Evolutionary conservation across 2,113 vertebrate genomes (phyloP).

Genomic region (Engystomops pustulosus): DNA sequence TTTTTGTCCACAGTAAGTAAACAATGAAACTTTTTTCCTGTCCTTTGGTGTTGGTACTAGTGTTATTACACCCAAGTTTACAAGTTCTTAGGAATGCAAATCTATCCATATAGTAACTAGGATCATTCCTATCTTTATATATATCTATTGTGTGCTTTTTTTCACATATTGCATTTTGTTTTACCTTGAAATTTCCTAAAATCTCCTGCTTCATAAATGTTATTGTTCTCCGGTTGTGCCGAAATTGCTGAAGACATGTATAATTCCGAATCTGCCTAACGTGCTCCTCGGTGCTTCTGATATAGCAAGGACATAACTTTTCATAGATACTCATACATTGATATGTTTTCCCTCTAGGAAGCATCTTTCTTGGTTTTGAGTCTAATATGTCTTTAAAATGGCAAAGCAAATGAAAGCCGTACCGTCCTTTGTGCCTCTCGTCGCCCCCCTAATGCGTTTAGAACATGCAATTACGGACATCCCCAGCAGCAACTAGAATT

Average conservation of each 20-base stretch:
- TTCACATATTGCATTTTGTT: not conserved
- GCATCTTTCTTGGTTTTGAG: not conserved
- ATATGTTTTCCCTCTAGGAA: not conserved
- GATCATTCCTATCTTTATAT: too few species aligned
- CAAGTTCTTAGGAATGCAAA: too few species aligned
- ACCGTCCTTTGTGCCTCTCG: not conserved
- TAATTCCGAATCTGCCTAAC: not conserved
- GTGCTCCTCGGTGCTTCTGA: not conserved
- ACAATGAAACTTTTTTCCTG: too few species aligned
- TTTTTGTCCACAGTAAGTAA: too few species aligned
- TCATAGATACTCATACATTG: not conserved
- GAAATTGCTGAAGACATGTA: not conserved
- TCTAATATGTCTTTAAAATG: constrained; percentile 16
- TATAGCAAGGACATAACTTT: not conserved
- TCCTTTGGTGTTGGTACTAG: too few species aligned
- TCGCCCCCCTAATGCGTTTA: constrained; percentile 33
- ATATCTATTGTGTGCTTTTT: not conserved
- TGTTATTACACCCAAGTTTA: too few species aligned
- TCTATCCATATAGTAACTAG: too few species aligned
- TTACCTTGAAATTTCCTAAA: not conserved
- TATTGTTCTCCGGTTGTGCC: not conserved
- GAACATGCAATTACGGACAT: constrained; percentile 35
- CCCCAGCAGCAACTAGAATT: constrained; percentile 37
- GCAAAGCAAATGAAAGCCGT: not conserved
- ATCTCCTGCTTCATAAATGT: not conserved